Evolutionary conservation across 2,797 vertebrate genomes (phyloP), one percentile per base, ranked within the genome.

Genomic region (Galaxias olidus): DNA sequence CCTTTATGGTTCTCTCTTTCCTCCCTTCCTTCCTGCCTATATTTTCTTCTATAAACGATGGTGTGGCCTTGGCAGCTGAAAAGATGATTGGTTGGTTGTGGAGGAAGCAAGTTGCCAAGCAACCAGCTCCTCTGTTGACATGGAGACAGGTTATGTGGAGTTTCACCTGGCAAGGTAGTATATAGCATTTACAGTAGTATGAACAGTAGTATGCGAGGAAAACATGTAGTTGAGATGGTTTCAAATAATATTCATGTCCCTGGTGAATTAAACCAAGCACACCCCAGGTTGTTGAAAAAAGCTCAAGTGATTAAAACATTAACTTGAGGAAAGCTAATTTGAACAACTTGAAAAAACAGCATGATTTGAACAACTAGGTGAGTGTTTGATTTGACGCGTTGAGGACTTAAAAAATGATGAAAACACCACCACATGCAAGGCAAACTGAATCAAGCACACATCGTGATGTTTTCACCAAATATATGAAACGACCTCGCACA

Each of bases 91-190:
- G 83, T 83, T 52, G 56, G 41, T 84, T 84, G 77, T 90, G 86
- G 83, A 48, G 73, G 85, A 88, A 83, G 84, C 81, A 66, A 74
- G 87, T 89, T 91, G 90, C 84, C 77, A 65, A 82, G 92, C 90
- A 91, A 92, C 89, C 83, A 73, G 82, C 87, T 87, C 88, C 87
- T 86, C 82, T 82, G 86, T 90, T 90, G 89, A 80, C 86, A 93
- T 93, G 92, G 87, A 88, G 85, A 92, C 90, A 89, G 89, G 92
- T 92, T 91, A 92, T 84, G 91, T 91, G 88, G 82, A 87, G 82
- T 87, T 86, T 84, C 85, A 91, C 85, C 85, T 86, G 80, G 79
- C 83, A 81, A 86, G 82, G 84, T 87, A 87, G 82, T 80, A 87
- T 87, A 84, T 71, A 81, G 83, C 81, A 90, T 71, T 70, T 77